These are phyloP conservation scores for Nemotelus nigrinus DNA, from an alignment of 2,888 invertebrate genomes.

Conservation along the genomic window DNA sequence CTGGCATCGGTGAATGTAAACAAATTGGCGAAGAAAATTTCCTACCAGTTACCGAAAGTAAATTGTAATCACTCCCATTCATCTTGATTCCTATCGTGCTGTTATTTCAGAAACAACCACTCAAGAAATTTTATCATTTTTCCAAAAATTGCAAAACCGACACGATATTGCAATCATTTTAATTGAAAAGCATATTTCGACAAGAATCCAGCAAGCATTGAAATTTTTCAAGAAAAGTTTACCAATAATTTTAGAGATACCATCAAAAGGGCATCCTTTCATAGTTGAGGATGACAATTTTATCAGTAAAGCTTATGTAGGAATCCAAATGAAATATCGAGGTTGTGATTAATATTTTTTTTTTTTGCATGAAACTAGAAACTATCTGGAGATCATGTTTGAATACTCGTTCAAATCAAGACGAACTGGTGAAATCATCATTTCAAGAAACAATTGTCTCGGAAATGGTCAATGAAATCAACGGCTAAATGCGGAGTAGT, in stretches of 20 bases:
- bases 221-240: background rate
- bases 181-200: constrained; percentile 23
- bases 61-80: background rate
- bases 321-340: too few relatives aligned
- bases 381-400: background rate
- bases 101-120: background rate
- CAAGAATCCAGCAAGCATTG: background rate
- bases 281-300: constrained; percentile 19
- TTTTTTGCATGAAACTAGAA: too few relatives aligned
- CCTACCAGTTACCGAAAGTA: constrained; percentile 25
- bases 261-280: constrained; percentile 3
- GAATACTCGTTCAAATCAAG: too few relatives aligned
- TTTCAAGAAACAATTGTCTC: too few relatives aligned
- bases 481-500: too few relatives aligned
- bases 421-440: too few relatives aligned
- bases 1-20: constrained; percentile 22
- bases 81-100: background rate
- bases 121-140: background rate
- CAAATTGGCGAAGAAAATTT: constrained; percentile 27
- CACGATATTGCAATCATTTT: constrained; percentile 30
- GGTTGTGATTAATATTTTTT: too few relatives aligned
- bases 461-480: too few relatives aligned
- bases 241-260: constrained; percentile 25
- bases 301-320: background rate
- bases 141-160: constrained; percentile 4